Evolutionary conservation across 2,888 invertebrate genomes (phyloP).

Genomic region (Hirudinaria manillensis): DNA sequence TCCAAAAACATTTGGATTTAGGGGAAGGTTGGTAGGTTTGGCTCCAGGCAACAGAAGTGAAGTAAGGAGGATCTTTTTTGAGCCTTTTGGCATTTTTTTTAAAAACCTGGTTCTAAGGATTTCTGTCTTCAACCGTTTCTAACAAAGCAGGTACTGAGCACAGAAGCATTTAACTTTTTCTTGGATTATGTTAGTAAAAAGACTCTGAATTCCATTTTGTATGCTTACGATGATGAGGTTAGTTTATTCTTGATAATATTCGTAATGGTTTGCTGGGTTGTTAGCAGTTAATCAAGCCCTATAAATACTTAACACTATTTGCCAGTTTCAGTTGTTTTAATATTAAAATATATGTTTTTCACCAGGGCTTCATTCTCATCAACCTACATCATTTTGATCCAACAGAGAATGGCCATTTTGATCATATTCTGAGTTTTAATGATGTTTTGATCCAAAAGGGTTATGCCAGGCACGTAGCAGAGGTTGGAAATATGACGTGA

Average conservation of each 20-base stretch:
- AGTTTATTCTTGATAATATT: not conserved
- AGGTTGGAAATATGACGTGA: not conserved
- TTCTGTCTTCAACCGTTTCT: not conserved
- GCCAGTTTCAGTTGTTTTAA: too few relatives aligned
- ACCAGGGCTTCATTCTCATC: too few relatives aligned
- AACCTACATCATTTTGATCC: too few relatives aligned
- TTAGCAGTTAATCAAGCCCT: too few relatives aligned
- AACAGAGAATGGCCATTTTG: too few relatives aligned
- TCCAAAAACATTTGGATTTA: not conserved
- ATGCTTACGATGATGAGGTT: conserved; percentile 2
- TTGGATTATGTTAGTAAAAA: conserved; percentile 4
- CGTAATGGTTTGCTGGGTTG: not conserved
- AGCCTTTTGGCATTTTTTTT: not conserved
- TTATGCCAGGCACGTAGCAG: not conserved
- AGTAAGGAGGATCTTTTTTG: not conserved
- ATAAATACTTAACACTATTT: too few relatives aligned
- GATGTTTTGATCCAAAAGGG: conserved; percentile 3
- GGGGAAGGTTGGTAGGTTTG: not conserved
- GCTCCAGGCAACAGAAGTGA: not conserved
- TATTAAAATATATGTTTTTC: too few relatives aligned
- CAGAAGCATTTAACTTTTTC: conserved; percentile 11
- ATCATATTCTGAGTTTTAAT: not conserved
- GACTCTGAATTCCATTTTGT: conserved; percentile 3
- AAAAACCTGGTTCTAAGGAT: not conserved
- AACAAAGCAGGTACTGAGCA: not conserved